Percentiles rank a stretch among this genome's conserved stretches.
Conservation (phyloP, 1,140 invertebrate species). For the Nasonia longicornis region DNA sequence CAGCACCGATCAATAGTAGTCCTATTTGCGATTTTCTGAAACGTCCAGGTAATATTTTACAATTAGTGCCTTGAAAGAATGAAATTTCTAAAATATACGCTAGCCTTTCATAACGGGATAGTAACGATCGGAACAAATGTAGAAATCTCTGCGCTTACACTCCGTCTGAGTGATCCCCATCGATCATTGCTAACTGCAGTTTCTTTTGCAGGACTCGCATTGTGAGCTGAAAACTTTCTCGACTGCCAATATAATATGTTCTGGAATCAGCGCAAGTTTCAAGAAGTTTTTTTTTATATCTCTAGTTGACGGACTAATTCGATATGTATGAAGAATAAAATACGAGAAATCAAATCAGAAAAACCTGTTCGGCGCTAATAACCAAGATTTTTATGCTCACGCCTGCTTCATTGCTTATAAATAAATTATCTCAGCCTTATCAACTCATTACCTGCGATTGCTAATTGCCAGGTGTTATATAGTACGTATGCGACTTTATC, state of each 20-base stretch:
- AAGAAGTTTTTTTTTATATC: neutral
- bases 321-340: too few species aligned
- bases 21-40: constrained; percentile 84
- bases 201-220: constrained; percentile 90
- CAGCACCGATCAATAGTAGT: constrained; percentile 82
- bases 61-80: neutral
- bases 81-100: neutral
- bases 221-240: constrained; percentile 71
- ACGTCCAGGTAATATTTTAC: constrained; percentile 67
- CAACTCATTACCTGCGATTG: too few species aligned
- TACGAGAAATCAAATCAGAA: too few species aligned
- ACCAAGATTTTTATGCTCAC: too few species aligned
- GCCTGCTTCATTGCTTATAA: too few species aligned
- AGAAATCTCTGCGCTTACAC: constrained; percentile 87
- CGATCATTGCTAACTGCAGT: constrained; percentile 86
- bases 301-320: too few species aligned
- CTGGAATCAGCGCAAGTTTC: neutral
- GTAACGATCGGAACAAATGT: constrained; percentile 85
- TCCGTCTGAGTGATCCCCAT: constrained; percentile 79
- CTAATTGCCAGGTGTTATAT: too few species aligned
- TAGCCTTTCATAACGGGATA: constrained; percentile 78
- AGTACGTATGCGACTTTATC: too few species aligned
- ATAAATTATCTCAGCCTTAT: too few species aligned
- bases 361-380: too few species aligned
- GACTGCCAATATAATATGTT: neutral